Evolutionary conservation across 1,140 invertebrate species (phyloP), one percentile per base, ranked within the genome.

Genomic region (Branchinecta lindahli): DNA sequence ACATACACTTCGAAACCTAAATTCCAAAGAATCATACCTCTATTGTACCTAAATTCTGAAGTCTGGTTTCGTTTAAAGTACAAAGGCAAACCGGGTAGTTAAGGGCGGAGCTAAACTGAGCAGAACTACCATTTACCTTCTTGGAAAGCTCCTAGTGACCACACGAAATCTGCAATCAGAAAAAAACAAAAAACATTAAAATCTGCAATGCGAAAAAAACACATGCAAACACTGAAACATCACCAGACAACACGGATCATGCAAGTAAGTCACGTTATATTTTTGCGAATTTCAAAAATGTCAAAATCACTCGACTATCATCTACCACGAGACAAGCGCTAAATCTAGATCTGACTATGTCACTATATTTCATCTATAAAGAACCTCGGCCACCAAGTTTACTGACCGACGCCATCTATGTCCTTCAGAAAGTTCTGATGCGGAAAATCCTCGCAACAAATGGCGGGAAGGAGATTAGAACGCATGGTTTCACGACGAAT

Each of bases 311-410:
- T 61, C 52, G 18, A 61, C 52, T 61, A 61, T 15, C 18, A 15
- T 61, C 52, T 61, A 61, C 52, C 52, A 61, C 52, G 52, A 61
- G 12, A 61, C 52, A 61, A 61, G 52, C 52, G 12, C 52, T 61
- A 61, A 61, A 61, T 61, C 52, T 61, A 61, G 52, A 61, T 61
- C 52, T 61, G 52, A 61, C 52, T 61, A 61, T 61, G 33, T 33
- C 33, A 33, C 33, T 33, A 33, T 33, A 33, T 33, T 33, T 33
- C 33, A 33, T 33, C 33, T 33, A 33, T 33, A 33, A 33, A 33
- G 33, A 33, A 33, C 33, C 33, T 33, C 33, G 33, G 33, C 33
- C 33, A 33, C 33, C 33, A n/a, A n/a, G n/a, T n/a, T n/a, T n/a
- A n/a, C n/a, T n/a, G n/a, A 33, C 33, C 33, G 33, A 33, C 33